A percentile compares a stretch with the other conserved stretches of the same genome.
Evolutionary conservation across 1,140 invertebrate species (phyloP).

Genomic region (Philotrypesis tridentata): DNA sequence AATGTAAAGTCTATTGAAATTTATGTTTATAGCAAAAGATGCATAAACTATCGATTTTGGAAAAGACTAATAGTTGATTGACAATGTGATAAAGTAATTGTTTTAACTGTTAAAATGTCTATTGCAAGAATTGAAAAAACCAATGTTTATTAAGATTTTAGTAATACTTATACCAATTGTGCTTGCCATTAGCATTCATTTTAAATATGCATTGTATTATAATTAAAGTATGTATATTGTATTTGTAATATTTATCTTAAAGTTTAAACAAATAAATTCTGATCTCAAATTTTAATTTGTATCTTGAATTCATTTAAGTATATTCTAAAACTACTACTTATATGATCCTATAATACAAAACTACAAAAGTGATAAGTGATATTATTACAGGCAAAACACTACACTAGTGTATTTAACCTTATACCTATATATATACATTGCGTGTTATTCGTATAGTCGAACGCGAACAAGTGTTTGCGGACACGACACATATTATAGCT

Average conservation of each 20-base stretch:
- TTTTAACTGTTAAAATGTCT: background rate
- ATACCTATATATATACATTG: too few species aligned
- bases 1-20: background rate
- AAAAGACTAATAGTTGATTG: background rate
- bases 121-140: slow-evolving; percentile 12
- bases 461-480: too few species aligned
- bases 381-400: too few species aligned
- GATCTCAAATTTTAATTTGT: background rate
- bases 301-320: background rate
- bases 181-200: slow-evolving; percentile 33
- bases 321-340: too few species aligned
- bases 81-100: background rate
- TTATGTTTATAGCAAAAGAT: background rate
- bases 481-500: too few species aligned
- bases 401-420: too few species aligned
- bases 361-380: too few species aligned
- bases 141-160: slow-evolving; percentile 24
- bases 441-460: too few species aligned
- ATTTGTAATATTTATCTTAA: background rate
- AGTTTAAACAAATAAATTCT: background rate
- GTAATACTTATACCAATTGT: slow-evolving; percentile 34
- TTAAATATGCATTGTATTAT: background rate
- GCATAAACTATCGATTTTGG: background rate
- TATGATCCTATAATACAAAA: too few species aligned
- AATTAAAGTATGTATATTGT: background rate